Percentiles rank a stretch among this genome's conserved stretches.
These are phyloP conservation scores for Boulengeromyrus knoepffleri DNA, from an alignment of 2,113 vertebrate species.

Conservation along the genomic window DNA sequence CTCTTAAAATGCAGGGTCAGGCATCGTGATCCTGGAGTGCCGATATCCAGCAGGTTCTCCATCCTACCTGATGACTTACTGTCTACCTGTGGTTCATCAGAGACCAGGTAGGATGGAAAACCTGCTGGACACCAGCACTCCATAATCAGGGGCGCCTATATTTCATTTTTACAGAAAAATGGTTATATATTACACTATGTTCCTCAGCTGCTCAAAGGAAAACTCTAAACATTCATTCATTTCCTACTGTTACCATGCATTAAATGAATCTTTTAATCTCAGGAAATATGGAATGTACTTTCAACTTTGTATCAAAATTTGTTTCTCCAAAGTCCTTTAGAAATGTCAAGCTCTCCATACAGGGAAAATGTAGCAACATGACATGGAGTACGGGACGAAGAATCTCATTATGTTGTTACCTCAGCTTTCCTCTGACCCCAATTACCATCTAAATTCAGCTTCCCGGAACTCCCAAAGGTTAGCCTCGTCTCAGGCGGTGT, in stretches of 20 bases:
- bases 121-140: not conserved
- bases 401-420: constrained; percentile 11
- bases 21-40: not conserved
- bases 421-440: constrained; percentile 19
- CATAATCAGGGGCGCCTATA: not conserved
- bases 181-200: not conserved
- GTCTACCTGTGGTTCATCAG: not conserved
- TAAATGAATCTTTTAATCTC: not conserved
- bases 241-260: not conserved
- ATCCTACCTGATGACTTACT: not conserved
- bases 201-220: not conserved
- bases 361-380: not conserved
- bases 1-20: not conserved
- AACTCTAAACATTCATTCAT: not conserved
- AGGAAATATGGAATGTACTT: not conserved
- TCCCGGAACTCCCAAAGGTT: constrained; percentile 19
- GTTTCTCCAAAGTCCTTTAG: constrained; percentile 1
- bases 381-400: not conserved
- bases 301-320: not conserved
- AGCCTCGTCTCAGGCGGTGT: not conserved
- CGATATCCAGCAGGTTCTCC: not conserved
- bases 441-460: constrained; percentile 6
- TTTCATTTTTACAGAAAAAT: not conserved
- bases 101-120: not conserved
- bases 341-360: constrained; percentile 7